These are phyloP conservation scores for Pseudanteris insignis DNA, from an alignment of 2,888 invertebrate genomes.

Conservation along the genomic window DNA sequence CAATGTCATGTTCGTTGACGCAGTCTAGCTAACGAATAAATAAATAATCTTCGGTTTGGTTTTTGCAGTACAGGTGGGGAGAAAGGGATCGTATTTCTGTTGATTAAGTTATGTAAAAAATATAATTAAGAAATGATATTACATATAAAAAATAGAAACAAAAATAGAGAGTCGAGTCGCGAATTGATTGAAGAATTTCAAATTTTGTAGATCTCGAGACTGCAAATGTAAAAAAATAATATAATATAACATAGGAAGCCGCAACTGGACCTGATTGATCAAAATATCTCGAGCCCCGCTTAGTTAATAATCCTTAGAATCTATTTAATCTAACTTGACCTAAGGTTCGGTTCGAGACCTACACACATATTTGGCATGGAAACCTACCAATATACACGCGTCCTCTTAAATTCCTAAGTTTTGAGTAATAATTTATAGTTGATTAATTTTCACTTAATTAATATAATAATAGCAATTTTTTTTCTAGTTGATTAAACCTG, in stretches of 20 bases:
- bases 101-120: constrained; percentile 11
- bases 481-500: too few relatives aligned
- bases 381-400: constrained; percentile 59
- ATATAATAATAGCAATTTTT: too few relatives aligned
- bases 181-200: constrained; percentile 14
- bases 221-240: constrained; percentile 29
- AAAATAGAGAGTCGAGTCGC: constrained; percentile 29
- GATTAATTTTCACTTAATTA: too few relatives aligned
- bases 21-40: constrained; percentile 55
- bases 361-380: constrained; percentile 64
- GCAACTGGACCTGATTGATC: constrained; percentile 31
- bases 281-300: constrained; percentile 27
- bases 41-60: constrained; percentile 52
- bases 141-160: constrained; percentile 12
- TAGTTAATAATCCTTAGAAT: constrained; percentile 19
- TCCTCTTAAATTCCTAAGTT: too few relatives aligned
- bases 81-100: constrained; percentile 8
- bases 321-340: constrained; percentile 33
- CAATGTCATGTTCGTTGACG: constrained; percentile 53
- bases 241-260: constrained; percentile 22
- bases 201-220: too few relatives aligned
- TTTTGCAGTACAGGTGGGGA: constrained; percentile 34
- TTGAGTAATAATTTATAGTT: too few relatives aligned
- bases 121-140: too few relatives aligned
- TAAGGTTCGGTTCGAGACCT: constrained; percentile 49